Evolutionary conservation across 2,113 vertebrate genomes (phyloP).

Genomic region (Setophaga kirtlandii): DNA sequence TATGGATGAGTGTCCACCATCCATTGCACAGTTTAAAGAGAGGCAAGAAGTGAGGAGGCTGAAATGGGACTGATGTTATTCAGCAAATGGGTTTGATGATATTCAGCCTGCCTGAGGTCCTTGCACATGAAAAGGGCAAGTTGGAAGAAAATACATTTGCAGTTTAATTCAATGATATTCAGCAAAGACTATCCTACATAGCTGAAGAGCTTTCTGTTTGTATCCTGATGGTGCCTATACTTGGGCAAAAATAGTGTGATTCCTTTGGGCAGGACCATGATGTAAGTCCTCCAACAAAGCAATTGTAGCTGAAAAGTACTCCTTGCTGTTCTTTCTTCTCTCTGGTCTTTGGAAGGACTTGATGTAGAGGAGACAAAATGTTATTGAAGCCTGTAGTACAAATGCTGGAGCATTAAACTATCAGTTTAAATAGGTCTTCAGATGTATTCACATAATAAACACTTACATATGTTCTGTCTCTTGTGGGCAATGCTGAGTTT

Average conservation of each 20-base stretch:
- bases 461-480: conserved; percentile 26
- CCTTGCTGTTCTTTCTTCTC: neutral
- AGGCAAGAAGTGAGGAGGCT: neutral
- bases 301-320: neutral
- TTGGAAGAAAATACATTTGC: neutral
- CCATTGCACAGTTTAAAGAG: neutral
- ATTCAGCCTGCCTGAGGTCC: neutral
- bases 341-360: neutral
- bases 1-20: neutral
- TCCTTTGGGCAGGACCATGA: neutral
- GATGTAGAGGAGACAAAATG: neutral
- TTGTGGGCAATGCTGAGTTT: conserved; percentile 39
- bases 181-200: neutral
- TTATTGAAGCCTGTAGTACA: conserved; percentile 7
- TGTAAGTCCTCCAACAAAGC: neutral
- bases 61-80: neutral
- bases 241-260: neutral
- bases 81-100: neutral
- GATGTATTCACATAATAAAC: conserved; percentile 18
- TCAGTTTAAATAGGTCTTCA: conserved; percentile 43
- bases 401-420: conserved; percentile 23
- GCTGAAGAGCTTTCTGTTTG: neutral
- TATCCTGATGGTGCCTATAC: neutral
- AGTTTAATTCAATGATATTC: neutral
- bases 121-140: neutral